Base-by-base conservation (phyloP, 1,140 invertebrate genomes). In the Leptopilina clavipes region DNA sequence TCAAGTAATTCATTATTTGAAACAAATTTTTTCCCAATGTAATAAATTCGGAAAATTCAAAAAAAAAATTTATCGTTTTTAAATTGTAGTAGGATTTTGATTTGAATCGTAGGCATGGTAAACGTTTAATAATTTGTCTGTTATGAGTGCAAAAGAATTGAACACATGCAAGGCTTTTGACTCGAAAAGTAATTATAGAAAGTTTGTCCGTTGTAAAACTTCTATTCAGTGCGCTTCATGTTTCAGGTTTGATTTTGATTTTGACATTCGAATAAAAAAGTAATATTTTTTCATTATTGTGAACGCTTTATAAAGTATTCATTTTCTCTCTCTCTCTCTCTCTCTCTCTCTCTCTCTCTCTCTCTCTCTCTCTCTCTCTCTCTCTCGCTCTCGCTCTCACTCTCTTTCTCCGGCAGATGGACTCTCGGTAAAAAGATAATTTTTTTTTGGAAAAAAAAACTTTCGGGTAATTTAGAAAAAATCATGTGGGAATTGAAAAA, bases 61-160 rank as follows among this genome's bases (percentile, higher is more conserved):
- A n/a, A n/a, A n/a, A n/a, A n/a, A n/a, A n/a, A n/a, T n/a, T n/a
- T n/a, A n/a, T n/a, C n/a, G n/a, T n/a, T n/a, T n/a, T n/a, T n/a
- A n/a, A n/a, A n/a, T n/a, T n/a, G n/a, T n/a, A n/a, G n/a, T n/a
- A n/a, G n/a, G n/a, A n/a, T n/a, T n/a, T n/a, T n/a, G n/a, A n/a
- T n/a, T n/a, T n/a, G n/a, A n/a, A n/a, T n/a, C n/a, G n/a, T n/a
- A n/a, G n/a, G n/a, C n/a, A n/a, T n/a, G n/a, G 56, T 76, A 73
- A 71, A n/a, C 37, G 70, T 56, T 79, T 75, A 80, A 82, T 82
- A 80, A 79, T 73, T 40, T 59, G 73, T 79, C 75, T 80, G 78
- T 78, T 76, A 54, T 74, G 75, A 48, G 17, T 73, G 73, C 73
- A 17, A 56, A 56, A 45, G 22, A 54, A 43, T 76, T 70, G 70